Percentiles rank a stretch among this genome's conserved stretches.
Conservation (phyloP, 2,888 invertebrate genomes). For the Brachyptera risi region DNA sequence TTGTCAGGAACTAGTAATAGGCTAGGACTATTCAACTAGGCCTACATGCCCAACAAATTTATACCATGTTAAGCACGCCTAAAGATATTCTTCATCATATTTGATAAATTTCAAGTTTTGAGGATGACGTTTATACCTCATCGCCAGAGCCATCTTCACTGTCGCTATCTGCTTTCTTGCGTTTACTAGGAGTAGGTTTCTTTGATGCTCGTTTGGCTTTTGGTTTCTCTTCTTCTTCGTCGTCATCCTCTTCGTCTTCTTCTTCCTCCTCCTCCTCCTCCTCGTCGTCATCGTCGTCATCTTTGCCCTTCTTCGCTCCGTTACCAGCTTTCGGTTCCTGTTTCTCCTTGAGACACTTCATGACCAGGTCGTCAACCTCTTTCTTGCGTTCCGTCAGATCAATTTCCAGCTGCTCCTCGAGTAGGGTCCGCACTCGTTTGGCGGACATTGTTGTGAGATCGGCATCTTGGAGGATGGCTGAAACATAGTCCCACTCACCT, state of each 20-base stretch:
- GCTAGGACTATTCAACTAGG: too few species aligned
- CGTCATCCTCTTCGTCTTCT: constrained; percentile 39
- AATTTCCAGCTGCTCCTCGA: constrained; percentile 74
- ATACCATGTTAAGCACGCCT: too few species aligned
- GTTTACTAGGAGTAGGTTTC: constrained; percentile 42
- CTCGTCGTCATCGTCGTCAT: constrained; percentile 48
- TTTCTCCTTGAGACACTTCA: constrained; percentile 62
- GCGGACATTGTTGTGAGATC: constrained; percentile 80
- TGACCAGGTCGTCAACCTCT: constrained; percentile 82
- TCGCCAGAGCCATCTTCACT: constrained; percentile 43
- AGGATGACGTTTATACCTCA: constrained; percentile 43
- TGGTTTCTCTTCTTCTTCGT: constrained; percentile 37
- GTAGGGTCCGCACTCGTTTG: constrained; percentile 81
- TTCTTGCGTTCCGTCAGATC: constrained; percentile 75
- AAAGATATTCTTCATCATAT: too few species aligned
- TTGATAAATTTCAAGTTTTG: background rate
- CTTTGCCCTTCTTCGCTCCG: constrained; percentile 45
- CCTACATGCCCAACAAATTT: too few species aligned
- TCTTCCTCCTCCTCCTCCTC: constrained; percentile 40
- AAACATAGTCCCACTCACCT: too few species aligned
- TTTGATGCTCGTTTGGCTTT: constrained; percentile 33
- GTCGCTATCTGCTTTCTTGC: constrained; percentile 38
- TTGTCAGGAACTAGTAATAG: too few species aligned
- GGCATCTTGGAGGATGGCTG: constrained; percentile 83
- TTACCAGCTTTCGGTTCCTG: constrained; percentile 47